phyloP scores from a whole-genome alignment of 2,888 invertebrate genomes.

The Drosophila bunnanda region DNA sequence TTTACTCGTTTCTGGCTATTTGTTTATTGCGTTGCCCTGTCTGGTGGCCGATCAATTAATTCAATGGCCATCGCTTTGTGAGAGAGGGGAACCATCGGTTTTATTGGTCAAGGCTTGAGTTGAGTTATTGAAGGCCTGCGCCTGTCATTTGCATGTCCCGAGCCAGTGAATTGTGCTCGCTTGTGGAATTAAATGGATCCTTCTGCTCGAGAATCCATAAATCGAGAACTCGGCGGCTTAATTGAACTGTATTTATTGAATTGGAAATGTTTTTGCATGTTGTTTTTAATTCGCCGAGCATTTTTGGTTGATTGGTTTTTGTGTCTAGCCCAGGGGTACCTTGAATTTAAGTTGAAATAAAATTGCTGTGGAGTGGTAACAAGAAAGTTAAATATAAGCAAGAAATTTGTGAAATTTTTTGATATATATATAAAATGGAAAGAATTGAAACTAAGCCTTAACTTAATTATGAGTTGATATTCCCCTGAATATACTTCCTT shows the following conservation, averaged over 20 bases:
- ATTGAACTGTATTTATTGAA: conserved; percentile 29
- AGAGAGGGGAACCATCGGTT: conserved; percentile 15
- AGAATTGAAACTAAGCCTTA: too few species aligned
- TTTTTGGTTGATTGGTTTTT: neutral
- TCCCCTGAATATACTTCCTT: too few species aligned
- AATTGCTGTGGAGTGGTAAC: too few species aligned
- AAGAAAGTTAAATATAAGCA: neutral
- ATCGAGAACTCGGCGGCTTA: conserved; percentile 8
- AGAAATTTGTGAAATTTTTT: too few species aligned
- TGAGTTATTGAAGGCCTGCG: conserved; percentile 29
- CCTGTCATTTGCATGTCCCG: conserved; percentile 55
- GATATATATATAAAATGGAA: too few species aligned
- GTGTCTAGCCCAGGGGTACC: neutral
- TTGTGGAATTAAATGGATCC: conserved; percentile 55
- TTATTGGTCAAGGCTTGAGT: conserved; percentile 48
- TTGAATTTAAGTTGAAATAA: neutral
- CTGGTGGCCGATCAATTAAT: conserved; percentile 65
- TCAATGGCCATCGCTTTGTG: conserved; percentile 56
- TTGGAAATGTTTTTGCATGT: conserved; percentile 25
- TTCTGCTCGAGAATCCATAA: conserved; percentile 29
- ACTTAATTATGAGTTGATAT: too few species aligned
- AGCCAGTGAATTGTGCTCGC: conserved; percentile 35
- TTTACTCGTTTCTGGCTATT: conserved; percentile 40
- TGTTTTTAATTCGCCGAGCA: neutral
- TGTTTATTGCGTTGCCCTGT: conserved; percentile 49